Base-by-base conservation (phyloP, 35 echinoderm and acorn worm species). In the Stichopus chloronotus region DNA sequence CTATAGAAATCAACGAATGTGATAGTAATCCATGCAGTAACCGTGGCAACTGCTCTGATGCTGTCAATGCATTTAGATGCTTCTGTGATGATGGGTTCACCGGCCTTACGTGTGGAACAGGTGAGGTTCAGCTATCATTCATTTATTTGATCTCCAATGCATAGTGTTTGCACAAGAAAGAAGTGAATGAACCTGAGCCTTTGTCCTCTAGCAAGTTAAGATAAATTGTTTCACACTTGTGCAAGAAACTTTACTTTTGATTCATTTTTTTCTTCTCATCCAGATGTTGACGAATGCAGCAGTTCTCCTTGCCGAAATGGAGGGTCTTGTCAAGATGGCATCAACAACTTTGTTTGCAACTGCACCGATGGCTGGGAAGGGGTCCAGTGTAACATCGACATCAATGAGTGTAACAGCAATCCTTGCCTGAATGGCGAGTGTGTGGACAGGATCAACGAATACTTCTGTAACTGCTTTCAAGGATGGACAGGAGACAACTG, bases 401-500 rank as follows among this genome's bases (percentile, higher is more conserved):
- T 95, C 22, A 92, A 97, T 88, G 96, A 97, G 30, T 97, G 96
- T 60, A 74, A 11, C 52, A 91, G 93, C 58, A 68, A 80, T 25
- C 96, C 96, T 14, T 97, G 96, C 53, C 5, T 85, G 1, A 97
- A 90, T 87, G 96, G 93, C 2, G 63, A 78, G 43, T 97, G 96
- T 57, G 83, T 79, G 22, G 84, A 97, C 85, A 76, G 90, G 23
- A 81, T 95, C 72, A 97, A 93, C 58, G 61, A 76, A 22, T 97
- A 97, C 87, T 92, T 92, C 16, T 97, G 96, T 91, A 56, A 92
- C n/a, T 97, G 96, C 57, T 63, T 90, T 72, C 23, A 60, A 6
- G 96, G 96, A 56, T 97, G 91, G 91, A 86, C 84, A 4, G 96
- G 96, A 25, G 74, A 56, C 0, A 87, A 83, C 55, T 97, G 96